Evolutionary conservation across 2,797 vertebrate genomes (phyloP).

Genomic region (Helostoma temminkii): DNA sequence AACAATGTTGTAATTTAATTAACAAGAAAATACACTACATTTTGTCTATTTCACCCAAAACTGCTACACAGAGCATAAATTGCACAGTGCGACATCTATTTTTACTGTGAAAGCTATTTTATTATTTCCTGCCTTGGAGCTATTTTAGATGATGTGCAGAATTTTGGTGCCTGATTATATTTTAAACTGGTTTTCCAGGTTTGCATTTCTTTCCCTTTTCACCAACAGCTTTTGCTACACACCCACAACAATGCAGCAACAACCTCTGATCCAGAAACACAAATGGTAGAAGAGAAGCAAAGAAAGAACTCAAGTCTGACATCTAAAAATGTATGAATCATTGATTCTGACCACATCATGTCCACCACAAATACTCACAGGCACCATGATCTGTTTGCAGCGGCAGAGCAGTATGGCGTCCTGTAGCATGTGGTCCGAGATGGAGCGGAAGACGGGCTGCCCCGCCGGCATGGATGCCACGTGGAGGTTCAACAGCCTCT

Average conservation of each 20-base stretch:
- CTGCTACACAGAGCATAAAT: too few relatives aligned
- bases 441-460: constrained; percentile 88
- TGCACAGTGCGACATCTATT: too few relatives aligned
- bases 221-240: too few relatives aligned
- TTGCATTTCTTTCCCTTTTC: too few relatives aligned
- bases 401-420: constrained; percentile 91
- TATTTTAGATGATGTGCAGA: not conserved
- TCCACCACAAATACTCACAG: constrained; percentile 89
- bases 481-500: constrained; percentile 96
- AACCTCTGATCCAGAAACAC: not conserved
- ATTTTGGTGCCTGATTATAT: not conserved
- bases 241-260: not conserved
- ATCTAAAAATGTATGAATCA: constrained; percentile 1
- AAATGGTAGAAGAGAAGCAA: not conserved
- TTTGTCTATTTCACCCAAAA: too few relatives aligned
- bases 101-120: too few relatives aligned
- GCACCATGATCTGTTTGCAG: constrained; percentile 98
- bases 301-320: not conserved
- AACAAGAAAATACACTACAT: too few relatives aligned
- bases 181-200: not conserved
- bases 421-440: constrained; percentile 96
- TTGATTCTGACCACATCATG: not conserved
- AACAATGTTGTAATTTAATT: too few relatives aligned
- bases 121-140: not conserved
- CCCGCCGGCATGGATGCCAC: constrained; percentile 93